Percentiles rank a stretch among this genome's conserved stretches.
phyloP scores from a whole-genome alignment of 2,797 vertebrate species.

The Anabas testudineus region DNA sequence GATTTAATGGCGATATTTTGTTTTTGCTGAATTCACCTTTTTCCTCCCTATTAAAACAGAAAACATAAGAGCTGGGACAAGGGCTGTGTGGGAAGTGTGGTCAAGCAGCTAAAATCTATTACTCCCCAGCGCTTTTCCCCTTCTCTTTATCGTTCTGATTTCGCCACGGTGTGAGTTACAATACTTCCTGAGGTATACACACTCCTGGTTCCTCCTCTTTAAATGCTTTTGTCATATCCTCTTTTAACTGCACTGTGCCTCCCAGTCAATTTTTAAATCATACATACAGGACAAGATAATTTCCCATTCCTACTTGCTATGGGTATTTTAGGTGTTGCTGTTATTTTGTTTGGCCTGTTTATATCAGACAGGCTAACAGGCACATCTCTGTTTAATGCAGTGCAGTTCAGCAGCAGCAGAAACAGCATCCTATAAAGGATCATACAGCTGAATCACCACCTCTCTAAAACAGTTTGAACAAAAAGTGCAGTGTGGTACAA shows the following conservation, averaged over 20 bases:
- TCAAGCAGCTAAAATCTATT: slow-evolving; percentile 87
- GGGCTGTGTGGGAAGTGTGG: slow-evolving; percentile 81
- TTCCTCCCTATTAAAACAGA: slow-evolving; percentile 77
- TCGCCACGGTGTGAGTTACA: slow-evolving; percentile 50
- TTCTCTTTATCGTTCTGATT: slow-evolving; percentile 68
- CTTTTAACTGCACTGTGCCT: slow-evolving; percentile 23
- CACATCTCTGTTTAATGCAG: no score
- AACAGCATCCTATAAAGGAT: no score
- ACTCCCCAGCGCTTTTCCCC: slow-evolving; percentile 61
- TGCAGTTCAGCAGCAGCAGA: background rate
- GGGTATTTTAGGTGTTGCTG: slow-evolving; percentile 3
- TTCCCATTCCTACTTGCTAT: no score
- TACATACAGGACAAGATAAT: slow-evolving; percentile 41
- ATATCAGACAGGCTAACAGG: background rate
- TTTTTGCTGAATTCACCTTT: slow-evolving; percentile 92
- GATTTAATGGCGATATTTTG: slow-evolving; percentile 98
- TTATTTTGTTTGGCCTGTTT: no score
- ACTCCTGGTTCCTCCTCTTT: slow-evolving; percentile 24
- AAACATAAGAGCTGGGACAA: slow-evolving; percentile 62
- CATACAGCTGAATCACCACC: no score
- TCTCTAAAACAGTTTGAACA: no score
- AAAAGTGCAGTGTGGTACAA: background rate
- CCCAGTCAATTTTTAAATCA: slow-evolving; percentile 32
- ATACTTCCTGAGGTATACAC: slow-evolving; percentile 35
- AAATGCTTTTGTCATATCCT: slow-evolving; percentile 30